phyloP scores from a whole-genome alignment of 2,888 invertebrate genomes.

The Ptychoptera contaminata region DNA sequence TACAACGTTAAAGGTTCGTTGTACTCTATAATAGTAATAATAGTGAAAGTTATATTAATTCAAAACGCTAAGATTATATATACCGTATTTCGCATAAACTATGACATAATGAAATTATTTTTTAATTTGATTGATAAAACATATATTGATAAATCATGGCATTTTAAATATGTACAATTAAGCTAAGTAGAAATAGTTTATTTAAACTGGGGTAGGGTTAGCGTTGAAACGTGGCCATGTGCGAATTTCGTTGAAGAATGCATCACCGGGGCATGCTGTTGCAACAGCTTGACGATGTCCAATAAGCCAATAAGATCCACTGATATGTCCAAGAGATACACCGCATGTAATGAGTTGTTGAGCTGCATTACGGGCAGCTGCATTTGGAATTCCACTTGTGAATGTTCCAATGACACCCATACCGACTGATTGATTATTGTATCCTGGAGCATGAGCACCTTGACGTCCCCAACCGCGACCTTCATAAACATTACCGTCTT shows the following conservation, averaged over 20 bases:
- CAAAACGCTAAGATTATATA: no score
- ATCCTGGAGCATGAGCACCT: conserved; percentile 55
- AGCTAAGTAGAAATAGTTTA: not conserved
- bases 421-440: conserved; percentile 51
- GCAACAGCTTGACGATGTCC: conserved; percentile 45
- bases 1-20: no score
- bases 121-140: no score
- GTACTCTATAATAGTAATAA: no score
- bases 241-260: conserved; percentile 41
- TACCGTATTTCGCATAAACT: no score
- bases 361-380: conserved; percentile 38
- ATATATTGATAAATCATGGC: no score
- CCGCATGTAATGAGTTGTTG: conserved; percentile 45
- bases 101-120: no score
- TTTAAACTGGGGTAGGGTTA: no score
- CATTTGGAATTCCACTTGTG: conserved; percentile 34
- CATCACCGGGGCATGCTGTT: conserved; percentile 53
- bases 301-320: conserved; percentile 40
- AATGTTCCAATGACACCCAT: conserved; percentile 43
- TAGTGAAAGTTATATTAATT: no score
- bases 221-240: conserved; percentile 34
- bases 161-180: conserved; percentile 3
- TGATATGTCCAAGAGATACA: conserved; percentile 41
- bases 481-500: conserved; percentile 52
- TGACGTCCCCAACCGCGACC: conserved; percentile 52